phyloP scores from a whole-genome alignment of 2,888 invertebrate genomes.

The Agrochola litura region DNA sequence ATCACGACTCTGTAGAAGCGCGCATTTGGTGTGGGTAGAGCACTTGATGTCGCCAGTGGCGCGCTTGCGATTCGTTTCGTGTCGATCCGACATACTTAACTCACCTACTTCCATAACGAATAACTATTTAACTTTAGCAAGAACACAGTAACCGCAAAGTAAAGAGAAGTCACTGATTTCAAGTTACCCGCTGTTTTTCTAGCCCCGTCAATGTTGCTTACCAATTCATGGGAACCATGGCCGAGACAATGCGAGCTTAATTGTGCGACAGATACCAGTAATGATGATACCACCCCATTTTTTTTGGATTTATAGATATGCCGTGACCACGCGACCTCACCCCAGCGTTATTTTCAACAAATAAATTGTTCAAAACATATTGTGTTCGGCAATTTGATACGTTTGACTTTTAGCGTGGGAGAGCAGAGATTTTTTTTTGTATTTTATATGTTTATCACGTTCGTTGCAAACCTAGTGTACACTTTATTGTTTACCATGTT shows the following conservation, averaged over 20 bases:
- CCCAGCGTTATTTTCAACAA: slow-evolving; percentile 83
- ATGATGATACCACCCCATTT: slow-evolving; percentile 80
- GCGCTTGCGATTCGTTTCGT: too few species aligned
- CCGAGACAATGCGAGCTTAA: slow-evolving; percentile 87
- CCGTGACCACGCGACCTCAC: slow-evolving; percentile 84
- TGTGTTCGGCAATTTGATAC: slow-evolving; percentile 82
- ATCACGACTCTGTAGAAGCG: too few species aligned
- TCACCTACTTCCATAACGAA: background rate
- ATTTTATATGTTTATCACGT: slow-evolving; percentile 44
- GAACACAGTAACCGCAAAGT: background rate
- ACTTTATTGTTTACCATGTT: too few species aligned
- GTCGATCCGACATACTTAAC: too few species aligned
- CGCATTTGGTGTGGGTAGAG: too few species aligned
- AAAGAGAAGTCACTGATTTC: background rate
- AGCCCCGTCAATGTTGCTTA: slow-evolving; percentile 64
- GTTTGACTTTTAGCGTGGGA: slow-evolving; percentile 84
- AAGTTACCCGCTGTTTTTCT: slow-evolving; percentile 26
- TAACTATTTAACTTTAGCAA: background rate
- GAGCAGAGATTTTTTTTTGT: slow-evolving; percentile 62
- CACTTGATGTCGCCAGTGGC: too few species aligned
- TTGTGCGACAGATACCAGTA: slow-evolving; percentile 88
- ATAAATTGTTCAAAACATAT: slow-evolving; percentile 88
- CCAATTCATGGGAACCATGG: slow-evolving; percentile 88
- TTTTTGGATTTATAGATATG: slow-evolving; percentile 81
- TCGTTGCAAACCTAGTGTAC: background rate